Evolutionary conservation across 2,797 vertebrate genomes (phyloP).

Genomic region (Urophycis tenuis): DNA sequence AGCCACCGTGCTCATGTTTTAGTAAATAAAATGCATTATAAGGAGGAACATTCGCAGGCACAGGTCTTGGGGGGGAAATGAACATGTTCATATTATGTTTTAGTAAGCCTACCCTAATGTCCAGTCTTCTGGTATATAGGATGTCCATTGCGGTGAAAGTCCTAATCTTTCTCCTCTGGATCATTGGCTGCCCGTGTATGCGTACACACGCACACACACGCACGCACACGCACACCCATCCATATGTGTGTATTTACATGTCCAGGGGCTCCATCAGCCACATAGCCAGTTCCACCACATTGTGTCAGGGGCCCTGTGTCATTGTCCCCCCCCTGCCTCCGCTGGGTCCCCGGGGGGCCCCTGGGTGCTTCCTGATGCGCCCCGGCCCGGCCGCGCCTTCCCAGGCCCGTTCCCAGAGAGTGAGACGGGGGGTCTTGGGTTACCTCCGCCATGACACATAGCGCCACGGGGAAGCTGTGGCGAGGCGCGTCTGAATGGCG

Average conservation of each 20-base stretch:
- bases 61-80: neutral
- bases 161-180: neutral
- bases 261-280: neutral
- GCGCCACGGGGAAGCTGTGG: conserved; percentile 46
- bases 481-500: conserved; percentile 26
- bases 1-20: neutral
- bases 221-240: too few relatives aligned
- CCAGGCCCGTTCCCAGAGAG: conserved; percentile 48
- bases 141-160: neutral
- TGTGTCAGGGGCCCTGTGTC: neutral
- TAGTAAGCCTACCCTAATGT: neutral
- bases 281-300: neutral
- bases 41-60: neutral
- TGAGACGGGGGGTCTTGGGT: conserved; percentile 46
- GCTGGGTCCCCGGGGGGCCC: conserved; percentile 15
- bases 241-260: neutral
- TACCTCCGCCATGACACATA: conserved; percentile 48
- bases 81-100: neutral
- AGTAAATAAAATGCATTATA: neutral
- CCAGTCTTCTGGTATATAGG: neutral
- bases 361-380: conserved; percentile 44
- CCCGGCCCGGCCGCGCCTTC: conserved; percentile 22
- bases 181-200: too few relatives aligned
- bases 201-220: too few relatives aligned
- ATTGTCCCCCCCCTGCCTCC: conserved; percentile 10